A percentile compares a stretch with the other conserved stretches of the same genome.
These are phyloP conservation scores for Nineta flava DNA, from an alignment of 2,888 invertebrate species.

Conservation along the genomic window DNA sequence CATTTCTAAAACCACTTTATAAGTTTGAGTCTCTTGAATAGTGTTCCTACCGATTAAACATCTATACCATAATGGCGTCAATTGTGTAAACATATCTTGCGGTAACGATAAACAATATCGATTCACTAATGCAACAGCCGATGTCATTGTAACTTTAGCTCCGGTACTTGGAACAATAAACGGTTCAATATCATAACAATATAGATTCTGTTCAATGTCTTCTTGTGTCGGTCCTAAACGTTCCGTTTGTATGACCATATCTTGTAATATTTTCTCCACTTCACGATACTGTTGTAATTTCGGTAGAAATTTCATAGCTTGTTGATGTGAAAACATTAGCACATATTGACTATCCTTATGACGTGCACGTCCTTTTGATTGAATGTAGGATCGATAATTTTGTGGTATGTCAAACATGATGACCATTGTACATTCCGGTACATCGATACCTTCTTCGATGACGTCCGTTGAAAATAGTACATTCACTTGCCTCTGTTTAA, in stretches of 20 bases:
- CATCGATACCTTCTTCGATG: conserved; percentile 80
- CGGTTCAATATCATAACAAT: conserved; percentile 34
- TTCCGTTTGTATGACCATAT: conserved; percentile 38
- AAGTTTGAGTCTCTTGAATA: conserved; percentile 11
- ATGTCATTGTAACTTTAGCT: conserved; percentile 35
- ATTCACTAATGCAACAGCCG: conserved; percentile 52
- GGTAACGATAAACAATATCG: conserved; percentile 68
- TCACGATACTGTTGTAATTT: conserved; percentile 3
- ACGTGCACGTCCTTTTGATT: conserved; percentile 83
- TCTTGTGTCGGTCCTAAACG: conserved; percentile 35
- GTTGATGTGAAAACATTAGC: conserved; percentile 32
- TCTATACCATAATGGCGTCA: conserved; percentile 38
- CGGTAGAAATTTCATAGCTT: neutral
- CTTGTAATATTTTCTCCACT: conserved; percentile 22
- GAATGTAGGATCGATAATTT: conserved; percentile 70
- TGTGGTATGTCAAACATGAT: conserved; percentile 53
- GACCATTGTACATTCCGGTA: conserved; percentile 67
- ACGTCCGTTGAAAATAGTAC: conserved; percentile 61
- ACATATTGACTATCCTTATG: conserved; percentile 40
- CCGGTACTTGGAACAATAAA: conserved; percentile 28
- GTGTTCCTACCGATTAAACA: neutral
- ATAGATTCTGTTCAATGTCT: conserved; percentile 36
- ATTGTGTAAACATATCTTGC: conserved; percentile 52
- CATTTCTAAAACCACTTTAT: conserved; percentile 41
- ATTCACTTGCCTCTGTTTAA: conserved; percentile 42